Conservation (phyloP, 1,140 invertebrate genomes). For the Grapholita molesta region DNA sequence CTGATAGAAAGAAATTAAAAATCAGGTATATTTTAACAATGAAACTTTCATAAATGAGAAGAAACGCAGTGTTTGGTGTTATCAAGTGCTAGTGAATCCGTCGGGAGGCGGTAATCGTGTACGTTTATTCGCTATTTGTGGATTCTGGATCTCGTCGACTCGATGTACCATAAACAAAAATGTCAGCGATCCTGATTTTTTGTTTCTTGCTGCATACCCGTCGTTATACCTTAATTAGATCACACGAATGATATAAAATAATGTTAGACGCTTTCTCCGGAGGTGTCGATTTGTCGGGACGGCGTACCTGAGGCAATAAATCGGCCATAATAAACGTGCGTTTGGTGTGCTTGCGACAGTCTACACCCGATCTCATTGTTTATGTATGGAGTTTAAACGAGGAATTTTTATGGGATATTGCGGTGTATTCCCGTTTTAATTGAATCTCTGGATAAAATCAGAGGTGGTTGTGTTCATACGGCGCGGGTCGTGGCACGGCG, state of each 20-base stretch:
- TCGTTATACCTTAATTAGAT: slow-evolving; percentile 75
- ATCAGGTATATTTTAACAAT: slow-evolving; percentile 68
- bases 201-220: slow-evolving; percentile 75
- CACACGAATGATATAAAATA: slow-evolving; percentile 75
- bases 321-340: slow-evolving; percentile 75
- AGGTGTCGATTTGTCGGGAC: slow-evolving; percentile 45
- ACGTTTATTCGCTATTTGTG: slow-evolving; percentile 77
- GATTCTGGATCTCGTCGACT: slow-evolving; percentile 77
- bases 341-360: slow-evolving; percentile 71
- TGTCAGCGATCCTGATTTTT: slow-evolving; percentile 79
- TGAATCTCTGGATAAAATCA: slow-evolving; percentile 54
- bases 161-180: slow-evolving; percentile 79
- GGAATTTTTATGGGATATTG: slow-evolving; percentile 71
- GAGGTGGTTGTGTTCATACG: slow-evolving; percentile 36
- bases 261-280: slow-evolving; percentile 67
- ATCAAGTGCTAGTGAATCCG: slow-evolving; percentile 74
- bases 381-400: slow-evolving; percentile 75
- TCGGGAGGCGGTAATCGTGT: slow-evolving; percentile 76
- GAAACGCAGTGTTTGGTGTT: slow-evolving; percentile 70
- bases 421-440: slow-evolving; percentile 59
- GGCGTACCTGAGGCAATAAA: slow-evolving; percentile 62
- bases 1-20: slow-evolving; percentile 75
- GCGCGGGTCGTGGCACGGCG: slow-evolving; percentile 34
- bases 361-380: slow-evolving; percentile 77
- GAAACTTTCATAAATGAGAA: slow-evolving; percentile 75